phyloP scores from a whole-genome alignment of 2,888 invertebrate genomes.

The Campopleginae sp. region DNA sequence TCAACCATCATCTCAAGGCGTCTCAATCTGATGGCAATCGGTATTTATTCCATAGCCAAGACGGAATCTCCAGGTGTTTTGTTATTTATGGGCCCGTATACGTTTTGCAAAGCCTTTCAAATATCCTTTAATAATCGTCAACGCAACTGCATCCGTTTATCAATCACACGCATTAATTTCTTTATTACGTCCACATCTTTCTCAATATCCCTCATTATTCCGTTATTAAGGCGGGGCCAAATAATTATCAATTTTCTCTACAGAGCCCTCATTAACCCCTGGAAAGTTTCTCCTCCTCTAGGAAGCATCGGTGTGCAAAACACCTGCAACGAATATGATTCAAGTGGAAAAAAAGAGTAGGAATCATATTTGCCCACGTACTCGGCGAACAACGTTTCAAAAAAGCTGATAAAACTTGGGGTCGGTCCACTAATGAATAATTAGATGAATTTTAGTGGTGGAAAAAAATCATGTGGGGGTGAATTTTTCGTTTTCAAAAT shows the following conservation, averaged over 20 bases:
- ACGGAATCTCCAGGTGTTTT: conserved; percentile 29
- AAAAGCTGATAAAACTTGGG: neutral
- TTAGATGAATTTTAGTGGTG: neutral
- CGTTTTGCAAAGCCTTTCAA: neutral
- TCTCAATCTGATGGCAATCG: conserved; percentile 30
- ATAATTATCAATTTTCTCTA: conserved; percentile 1
- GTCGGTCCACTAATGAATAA: neutral
- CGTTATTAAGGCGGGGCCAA: neutral
- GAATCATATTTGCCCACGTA: neutral
- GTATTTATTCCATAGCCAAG: neutral
- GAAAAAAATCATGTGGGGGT: neutral
- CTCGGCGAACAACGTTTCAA: neutral
- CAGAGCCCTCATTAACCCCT: neutral
- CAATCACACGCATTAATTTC: conserved; percentile 28
- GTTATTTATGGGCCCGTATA: conserved; percentile 19
- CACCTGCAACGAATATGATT: neutral
- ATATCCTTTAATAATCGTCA: conserved; percentile 21
- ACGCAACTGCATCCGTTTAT: conserved; percentile 10
- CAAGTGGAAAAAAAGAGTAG: neutral
- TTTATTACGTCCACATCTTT: neutral
- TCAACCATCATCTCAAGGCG: conserved; percentile 30
- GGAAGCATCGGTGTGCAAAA: neutral
- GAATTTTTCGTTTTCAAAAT: neutral
- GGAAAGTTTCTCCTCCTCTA: neutral
- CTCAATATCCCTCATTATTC: conserved; percentile 3